Conservation (phyloP, 2,797 vertebrate species). For the Rhadinocentrus ornatus region DNA sequence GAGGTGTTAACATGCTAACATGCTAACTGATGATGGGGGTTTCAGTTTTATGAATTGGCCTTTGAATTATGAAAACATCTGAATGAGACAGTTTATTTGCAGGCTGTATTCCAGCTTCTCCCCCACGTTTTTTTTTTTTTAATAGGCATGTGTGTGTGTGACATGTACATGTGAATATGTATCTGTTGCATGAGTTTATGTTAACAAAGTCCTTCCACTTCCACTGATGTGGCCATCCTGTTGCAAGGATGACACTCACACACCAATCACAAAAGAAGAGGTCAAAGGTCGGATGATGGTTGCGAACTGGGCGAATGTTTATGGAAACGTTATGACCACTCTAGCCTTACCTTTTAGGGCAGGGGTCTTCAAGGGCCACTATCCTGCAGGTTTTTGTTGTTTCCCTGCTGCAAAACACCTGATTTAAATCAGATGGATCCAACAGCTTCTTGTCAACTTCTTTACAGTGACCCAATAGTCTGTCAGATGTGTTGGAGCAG, state of each 20-base stretch:
- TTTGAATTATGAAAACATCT: constrained; percentile 24
- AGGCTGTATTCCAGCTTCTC: background rate
- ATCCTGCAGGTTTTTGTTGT: too few species aligned
- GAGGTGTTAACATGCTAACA: constrained; percentile 1
- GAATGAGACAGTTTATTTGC: background rate
- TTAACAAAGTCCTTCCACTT: constrained; percentile 4
- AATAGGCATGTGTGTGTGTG: background rate
- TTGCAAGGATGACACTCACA: background rate
- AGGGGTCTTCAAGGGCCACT: too few species aligned
- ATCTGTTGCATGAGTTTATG: constrained; percentile 14
- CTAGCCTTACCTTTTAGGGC: too few species aligned
- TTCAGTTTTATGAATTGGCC: background rate
- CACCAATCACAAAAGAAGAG: constrained; percentile 9
- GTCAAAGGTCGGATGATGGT: background rate
- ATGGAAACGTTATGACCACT: too few species aligned
- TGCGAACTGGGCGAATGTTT: background rate
- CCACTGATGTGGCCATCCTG: constrained; percentile 9
- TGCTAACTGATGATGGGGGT: background rate
- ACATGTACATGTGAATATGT: background rate
- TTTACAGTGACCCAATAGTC: too few species aligned
- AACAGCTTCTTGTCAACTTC: too few species aligned
- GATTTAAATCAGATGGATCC: too few species aligned
- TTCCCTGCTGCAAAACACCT: too few species aligned
- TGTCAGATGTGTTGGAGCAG: too few species aligned
- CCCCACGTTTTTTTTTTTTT: background rate